These are phyloP conservation scores for Synanceia verrucosa DNA, from an alignment of 2,797 vertebrate genomes.

Conservation along the genomic window DNA sequence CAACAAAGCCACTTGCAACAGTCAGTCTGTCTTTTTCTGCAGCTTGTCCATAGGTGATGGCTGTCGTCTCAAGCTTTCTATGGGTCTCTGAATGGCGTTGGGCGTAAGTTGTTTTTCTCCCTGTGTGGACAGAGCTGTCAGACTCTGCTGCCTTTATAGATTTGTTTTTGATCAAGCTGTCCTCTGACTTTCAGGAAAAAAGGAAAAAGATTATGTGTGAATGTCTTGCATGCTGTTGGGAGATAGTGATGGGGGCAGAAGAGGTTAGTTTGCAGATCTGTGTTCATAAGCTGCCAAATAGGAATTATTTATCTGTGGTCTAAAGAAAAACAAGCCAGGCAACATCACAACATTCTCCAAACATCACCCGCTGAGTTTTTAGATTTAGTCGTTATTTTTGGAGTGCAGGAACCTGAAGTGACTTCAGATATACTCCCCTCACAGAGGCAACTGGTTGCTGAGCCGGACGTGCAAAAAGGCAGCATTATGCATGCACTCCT, in stretches of 20 bases:
- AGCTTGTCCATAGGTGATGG: background rate
- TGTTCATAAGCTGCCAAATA: conserved; percentile 27
- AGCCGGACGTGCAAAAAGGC: conserved; percentile 8
- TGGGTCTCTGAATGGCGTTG: background rate
- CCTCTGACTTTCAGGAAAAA: background rate
- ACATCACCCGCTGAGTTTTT: conserved; percentile 34
- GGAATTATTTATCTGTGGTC: conserved; percentile 40
- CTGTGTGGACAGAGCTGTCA: background rate
- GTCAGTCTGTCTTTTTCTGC: background rate
- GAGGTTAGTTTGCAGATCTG: conserved; percentile 26
- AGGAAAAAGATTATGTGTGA: conserved; percentile 11
- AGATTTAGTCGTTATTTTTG: conserved; percentile 38
- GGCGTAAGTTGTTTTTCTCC: background rate
- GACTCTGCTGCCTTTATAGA: conserved; percentile 17
- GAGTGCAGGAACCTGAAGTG: conserved; percentile 18
- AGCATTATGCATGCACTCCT: conserved; percentile 27
- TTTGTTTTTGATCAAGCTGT: conserved; percentile 15
- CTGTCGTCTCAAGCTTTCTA: background rate
- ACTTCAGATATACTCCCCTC: conserved; percentile 28
- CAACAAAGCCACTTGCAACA: background rate
- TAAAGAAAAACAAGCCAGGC: background rate
- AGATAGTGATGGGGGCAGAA: conserved; percentile 12
- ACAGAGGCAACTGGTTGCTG: conserved; percentile 13
- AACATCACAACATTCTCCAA: conserved; percentile 35
- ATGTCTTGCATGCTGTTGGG: conserved; percentile 19